These are phyloP conservation scores for Pipistrellus pygmaeus DNA, from an alignment of 2,797 vertebrate species.

Conservation along the genomic window DNA sequence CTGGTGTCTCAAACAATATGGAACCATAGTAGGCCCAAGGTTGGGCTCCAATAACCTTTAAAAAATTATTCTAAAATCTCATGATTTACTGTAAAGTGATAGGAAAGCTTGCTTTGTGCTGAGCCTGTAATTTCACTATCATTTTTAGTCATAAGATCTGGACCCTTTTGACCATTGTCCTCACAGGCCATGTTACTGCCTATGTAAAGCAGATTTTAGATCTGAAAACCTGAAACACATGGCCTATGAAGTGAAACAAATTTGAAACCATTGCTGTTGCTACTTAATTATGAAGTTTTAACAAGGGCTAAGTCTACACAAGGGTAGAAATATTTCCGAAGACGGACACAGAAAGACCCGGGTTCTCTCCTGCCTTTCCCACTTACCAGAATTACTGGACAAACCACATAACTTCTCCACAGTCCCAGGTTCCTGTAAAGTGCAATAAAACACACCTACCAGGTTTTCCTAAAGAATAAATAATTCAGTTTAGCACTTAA, in stretches of 20 bases:
- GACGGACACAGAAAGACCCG: neutral
- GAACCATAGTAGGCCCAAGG: neutral
- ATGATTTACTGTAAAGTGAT: neutral
- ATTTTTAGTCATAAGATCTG: neutral
- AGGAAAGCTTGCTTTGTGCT: neutral
- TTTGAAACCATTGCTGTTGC: neutral
- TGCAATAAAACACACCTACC: neutral
- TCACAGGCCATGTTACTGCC: neutral
- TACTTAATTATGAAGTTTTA: neutral
- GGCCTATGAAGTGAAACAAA: neutral
- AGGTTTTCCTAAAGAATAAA: neutral
- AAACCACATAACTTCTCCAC: neutral
- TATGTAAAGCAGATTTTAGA: neutral
- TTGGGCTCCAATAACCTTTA: neutral
- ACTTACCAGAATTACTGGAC: neutral
- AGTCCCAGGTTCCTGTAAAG: neutral
- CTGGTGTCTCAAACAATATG: neutral
- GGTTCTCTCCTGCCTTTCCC: neutral
- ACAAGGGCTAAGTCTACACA: neutral
- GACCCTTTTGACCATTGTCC: neutral
- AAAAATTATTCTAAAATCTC: conserved; percentile 13
- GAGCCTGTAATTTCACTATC: neutral
- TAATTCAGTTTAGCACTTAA: neutral
- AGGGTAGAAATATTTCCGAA: neutral
- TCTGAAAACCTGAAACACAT: neutral